Percentiles rank a stretch among this genome's conserved stretches.
These are phyloP conservation scores for Drosophila greeni DNA, from an alignment of 2,888 invertebrate genomes.

Conservation along the genomic window DNA sequence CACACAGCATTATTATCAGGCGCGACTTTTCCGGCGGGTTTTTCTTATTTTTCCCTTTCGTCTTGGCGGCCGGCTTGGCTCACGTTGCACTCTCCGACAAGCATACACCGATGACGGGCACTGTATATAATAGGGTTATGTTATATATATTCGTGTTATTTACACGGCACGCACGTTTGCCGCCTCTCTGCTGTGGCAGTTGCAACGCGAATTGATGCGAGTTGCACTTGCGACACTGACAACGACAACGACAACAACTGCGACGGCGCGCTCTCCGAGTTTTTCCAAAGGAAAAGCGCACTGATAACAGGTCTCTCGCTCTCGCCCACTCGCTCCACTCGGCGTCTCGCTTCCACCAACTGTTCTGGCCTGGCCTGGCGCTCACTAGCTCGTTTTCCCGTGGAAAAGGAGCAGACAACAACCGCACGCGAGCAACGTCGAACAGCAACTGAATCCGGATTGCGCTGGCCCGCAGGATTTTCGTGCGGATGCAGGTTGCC, in stretches of 20 bases:
- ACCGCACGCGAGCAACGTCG: conserved; percentile 76
- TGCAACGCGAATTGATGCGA: conserved; percentile 45
- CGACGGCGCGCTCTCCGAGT: conserved; percentile 62
- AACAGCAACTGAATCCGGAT: conserved; percentile 76
- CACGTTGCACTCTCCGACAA: conserved; percentile 40
- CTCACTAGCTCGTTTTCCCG: conserved; percentile 28
- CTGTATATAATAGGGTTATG: conserved; percentile 14
- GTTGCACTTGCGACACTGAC: conserved; percentile 41
- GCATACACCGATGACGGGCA: conserved; percentile 25
- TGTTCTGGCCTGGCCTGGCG: conserved; percentile 14
- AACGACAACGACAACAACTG: conserved; percentile 45
- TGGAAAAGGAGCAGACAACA: conserved; percentile 56
- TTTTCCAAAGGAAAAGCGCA: conserved; percentile 13
- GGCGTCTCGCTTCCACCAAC: conserved; percentile 16
- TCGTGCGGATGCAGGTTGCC: conserved; percentile 52
- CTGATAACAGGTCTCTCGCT: conserved; percentile 38
- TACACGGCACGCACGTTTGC: conserved; percentile 65
- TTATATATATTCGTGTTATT: conserved; percentile 52
- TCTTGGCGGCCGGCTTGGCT: conserved; percentile 55
- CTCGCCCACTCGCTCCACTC: conserved; percentile 14
- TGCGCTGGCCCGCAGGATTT: conserved; percentile 59
- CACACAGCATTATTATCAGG: conserved; percentile 63
- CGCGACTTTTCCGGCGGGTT: conserved; percentile 47
- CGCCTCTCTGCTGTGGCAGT: conserved; percentile 39
- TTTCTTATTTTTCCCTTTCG: conserved; percentile 33